Base-by-base conservation (phyloP, 2,888 invertebrate genomes). In the Apotomis betuletana region DNA sequence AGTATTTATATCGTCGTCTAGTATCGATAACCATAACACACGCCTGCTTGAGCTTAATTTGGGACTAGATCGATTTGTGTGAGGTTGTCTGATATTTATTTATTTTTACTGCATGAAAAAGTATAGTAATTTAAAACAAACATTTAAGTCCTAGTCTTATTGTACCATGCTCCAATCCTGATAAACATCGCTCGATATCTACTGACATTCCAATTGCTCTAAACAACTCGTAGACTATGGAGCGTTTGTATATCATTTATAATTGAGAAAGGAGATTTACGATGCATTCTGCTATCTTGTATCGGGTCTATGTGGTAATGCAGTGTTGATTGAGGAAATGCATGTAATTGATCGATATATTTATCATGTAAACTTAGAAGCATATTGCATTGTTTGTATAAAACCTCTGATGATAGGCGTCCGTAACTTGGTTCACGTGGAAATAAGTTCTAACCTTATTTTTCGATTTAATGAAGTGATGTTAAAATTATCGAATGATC, bases 211-310 rank as follows among this genome's bases (percentile, higher is more conserved):
- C 75, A 75, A 75, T 75, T 74, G 69, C 67, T 36, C 52, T 44
- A 70, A 67, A 68, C 71, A 71, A 59, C 61, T 54, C 51, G 60
- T 67, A 73, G 54, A 73, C 63, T 68, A 54, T 70, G 46, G 65
- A 49, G 68, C 58, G 71, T 58, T 67, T 75, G 59, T 65, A 69
- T 80, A 80, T 81, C 79, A 85, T 85, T 87, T 87, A 87, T 88
- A 86, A 87, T 87, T 86, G 86, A 86, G 81, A 80, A 78, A 77
- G 10, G 83, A 84, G 84, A 88, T 88, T 86, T 87, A 89, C 86
- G 86, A 87, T 77, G 82, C 82, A 81, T 85, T 87, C 83, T 77
- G 84, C 86, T 88, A 88, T 87, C 87, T 87, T 81, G 85, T 83
- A 87, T 85, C 87, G 58, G 58, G 52, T 83, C 57, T 62, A 51